Conservation (phyloP, 2,888 invertebrate genomes). For the Osmoderma eremita region DNA sequence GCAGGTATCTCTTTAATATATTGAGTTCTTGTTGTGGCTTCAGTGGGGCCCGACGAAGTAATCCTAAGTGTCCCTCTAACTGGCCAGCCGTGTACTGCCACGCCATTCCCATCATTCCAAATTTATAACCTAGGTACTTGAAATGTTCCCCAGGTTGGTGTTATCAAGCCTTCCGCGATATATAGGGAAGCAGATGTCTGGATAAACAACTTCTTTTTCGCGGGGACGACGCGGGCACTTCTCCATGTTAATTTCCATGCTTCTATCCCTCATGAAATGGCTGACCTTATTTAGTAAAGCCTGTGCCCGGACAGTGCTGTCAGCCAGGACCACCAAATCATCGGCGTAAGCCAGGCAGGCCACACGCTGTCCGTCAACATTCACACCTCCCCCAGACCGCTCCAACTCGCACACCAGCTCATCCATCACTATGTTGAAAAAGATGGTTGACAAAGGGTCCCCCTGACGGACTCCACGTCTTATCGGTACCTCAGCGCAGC, state of each 20-base stretch:
- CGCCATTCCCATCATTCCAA: not conserved
- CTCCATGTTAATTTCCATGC: not conserved
- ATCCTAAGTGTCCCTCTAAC: not conserved
- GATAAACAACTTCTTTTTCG: not conserved
- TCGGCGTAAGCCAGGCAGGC: not conserved
- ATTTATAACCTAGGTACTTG: not conserved
- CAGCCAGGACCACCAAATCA: not conserved
- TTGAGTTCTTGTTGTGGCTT: not conserved
- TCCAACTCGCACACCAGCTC: conserved; percentile 59
- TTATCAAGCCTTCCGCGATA: not conserved
- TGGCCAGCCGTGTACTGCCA: not conserved
- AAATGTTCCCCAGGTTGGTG: not conserved
- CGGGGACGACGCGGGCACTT: not conserved
- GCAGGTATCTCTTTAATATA: not conserved
- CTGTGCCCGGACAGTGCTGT: not conserved
- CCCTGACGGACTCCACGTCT: not conserved
- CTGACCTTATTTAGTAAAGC: not conserved
- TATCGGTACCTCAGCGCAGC: not conserved
- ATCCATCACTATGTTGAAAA: conserved; percentile 37
- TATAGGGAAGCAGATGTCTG: not conserved
- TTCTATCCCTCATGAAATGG: not conserved
- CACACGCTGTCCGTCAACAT: not conserved
- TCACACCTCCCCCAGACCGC: conserved; percentile 29
- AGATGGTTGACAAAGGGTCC: not conserved
- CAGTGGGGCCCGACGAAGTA: not conserved